A percentile compares a stretch with the other conserved stretches of the same genome.
Conservation (phyloP, 1,140 invertebrate species). For the Drosophila arizonae region DNA sequence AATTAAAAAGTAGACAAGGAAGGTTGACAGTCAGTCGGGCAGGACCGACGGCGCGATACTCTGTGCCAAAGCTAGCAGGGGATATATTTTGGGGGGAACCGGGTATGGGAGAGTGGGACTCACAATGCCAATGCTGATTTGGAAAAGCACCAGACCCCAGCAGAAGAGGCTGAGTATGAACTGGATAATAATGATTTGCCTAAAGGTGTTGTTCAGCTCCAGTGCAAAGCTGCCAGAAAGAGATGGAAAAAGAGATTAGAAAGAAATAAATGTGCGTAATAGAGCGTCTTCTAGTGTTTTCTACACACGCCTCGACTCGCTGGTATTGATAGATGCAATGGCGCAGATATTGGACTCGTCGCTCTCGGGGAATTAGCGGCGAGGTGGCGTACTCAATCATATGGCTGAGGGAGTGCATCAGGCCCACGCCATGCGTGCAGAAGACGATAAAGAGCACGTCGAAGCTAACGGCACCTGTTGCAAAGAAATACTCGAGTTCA, state of each 20-base stretch:
- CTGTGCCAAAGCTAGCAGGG: neutral
- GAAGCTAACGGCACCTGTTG: conserved; percentile 65
- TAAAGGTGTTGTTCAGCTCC: conserved; percentile 59
- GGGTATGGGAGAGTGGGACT: neutral
- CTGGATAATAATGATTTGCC: conserved; percentile 66
- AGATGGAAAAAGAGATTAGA: neutral
- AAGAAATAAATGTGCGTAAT: neutral
- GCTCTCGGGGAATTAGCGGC: conserved; percentile 47
- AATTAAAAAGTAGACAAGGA: no score
- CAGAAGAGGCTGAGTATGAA: conserved; percentile 66
- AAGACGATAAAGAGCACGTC: conserved; percentile 74
- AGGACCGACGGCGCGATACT: neutral
- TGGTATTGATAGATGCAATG: conserved; percentile 75
- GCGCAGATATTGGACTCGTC: conserved; percentile 63
- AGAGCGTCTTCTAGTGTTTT: neutral
- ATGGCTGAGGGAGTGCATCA: conserved; percentile 57
- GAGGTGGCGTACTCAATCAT: conserved; percentile 66
- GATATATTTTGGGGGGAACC: neutral
- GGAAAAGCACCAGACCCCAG: conserved; percentile 69
- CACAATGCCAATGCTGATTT: conserved; percentile 71
- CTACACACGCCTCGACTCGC: conserved; percentile 43
- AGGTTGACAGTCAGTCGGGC: no score
- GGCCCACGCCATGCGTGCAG: conserved; percentile 63
- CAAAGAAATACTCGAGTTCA: neutral
- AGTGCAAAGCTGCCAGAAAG: conserved; percentile 41